Base-by-base conservation (phyloP, 2,888 invertebrate genomes). In the Caenorhabditis sp. region DNA sequence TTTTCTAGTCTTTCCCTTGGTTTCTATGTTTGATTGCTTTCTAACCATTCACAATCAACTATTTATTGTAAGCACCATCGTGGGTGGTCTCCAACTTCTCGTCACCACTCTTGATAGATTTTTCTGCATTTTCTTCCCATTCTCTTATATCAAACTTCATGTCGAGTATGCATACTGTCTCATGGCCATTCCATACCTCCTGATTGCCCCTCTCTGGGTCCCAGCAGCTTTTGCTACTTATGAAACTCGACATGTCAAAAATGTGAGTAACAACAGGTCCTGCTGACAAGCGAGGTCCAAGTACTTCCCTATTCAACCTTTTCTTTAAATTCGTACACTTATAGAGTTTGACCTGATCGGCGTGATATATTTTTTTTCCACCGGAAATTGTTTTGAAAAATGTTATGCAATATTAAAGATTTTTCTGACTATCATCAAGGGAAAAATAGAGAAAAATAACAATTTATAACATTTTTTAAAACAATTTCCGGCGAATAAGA, bases 111-210 rank as follows among this genome's bases (percentile, higher is more conserved):
- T 77, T 54, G 76, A 77, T 58, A 59, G 80, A 12, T 70, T 76
- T 53, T 70, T 77, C 61, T 81, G 79, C 20, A 78, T 81, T 8
- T 81, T 78, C 57, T 69, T 70, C 21, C 78, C 78, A 3, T 65
- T 78, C 20, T n/a, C 26, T n/a, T 78, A 78, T 62, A 74, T 78
- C 27, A 76, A 76, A 58, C 50, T 73, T 0, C 67, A 68, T 10
- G 71, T 74, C 14, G 64, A 70, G 23, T 77, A 70, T 58, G 73
- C 72, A 2, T 78, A 78, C 31, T 52, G 64, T 53, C 54, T 76
- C 25, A 63, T 74, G 58, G 62, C 74, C 23, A 21, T 76, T 5
- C 69, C 78, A 0, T 71, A 69, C 52, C 26, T 76, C 14, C 59
- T 78, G 8, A 52, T 70, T 23, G 50, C 73, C 17, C 72, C 76